phyloP scores from a whole-genome alignment of 2,797 vertebrate species.

The Pseudochaenichthys georgianus region DNA sequence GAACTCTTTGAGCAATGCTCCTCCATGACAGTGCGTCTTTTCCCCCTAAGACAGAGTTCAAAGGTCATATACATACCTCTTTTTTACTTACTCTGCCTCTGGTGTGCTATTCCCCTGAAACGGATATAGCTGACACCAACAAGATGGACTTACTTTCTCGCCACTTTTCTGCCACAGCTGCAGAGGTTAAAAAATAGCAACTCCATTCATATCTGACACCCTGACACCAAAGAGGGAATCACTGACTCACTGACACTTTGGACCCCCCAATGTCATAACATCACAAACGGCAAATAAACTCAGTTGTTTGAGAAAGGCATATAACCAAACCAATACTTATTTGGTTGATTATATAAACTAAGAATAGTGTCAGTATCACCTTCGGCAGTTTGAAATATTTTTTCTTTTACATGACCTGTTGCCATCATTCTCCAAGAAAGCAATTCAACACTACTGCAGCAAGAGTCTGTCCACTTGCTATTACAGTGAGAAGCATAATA shows the following conservation, averaged over 20 bases:
- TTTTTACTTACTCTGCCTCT: slow-evolving; percentile 46
- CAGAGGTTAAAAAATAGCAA: slow-evolving; percentile 57
- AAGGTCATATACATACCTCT: slow-evolving; percentile 56
- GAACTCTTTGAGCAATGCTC: slow-evolving; percentile 30
- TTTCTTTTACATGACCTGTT: slow-evolving; percentile 12
- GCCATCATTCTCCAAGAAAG: slow-evolving; percentile 13
- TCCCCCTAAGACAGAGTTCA: slow-evolving; percentile 49
- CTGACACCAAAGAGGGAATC: slow-evolving; percentile 41
- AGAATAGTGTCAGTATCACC: neutral
- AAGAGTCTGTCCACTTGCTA: slow-evolving; percentile 22
- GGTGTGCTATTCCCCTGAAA: slow-evolving; percentile 69
- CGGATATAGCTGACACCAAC: slow-evolving; percentile 67
- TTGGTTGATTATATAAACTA: slow-evolving; percentile 2
- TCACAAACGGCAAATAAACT: slow-evolving; percentile 3
- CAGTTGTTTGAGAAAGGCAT: neutral
- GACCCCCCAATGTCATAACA: slow-evolving; percentile 5
- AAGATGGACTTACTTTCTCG: slow-evolving; percentile 59
- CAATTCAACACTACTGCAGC: slow-evolving; percentile 22
- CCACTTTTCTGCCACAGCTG: slow-evolving; percentile 60
- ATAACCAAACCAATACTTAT: neutral
- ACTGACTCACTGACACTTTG: slow-evolving; percentile 23
- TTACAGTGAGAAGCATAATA: slow-evolving; percentile 51
- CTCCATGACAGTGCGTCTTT: slow-evolving; percentile 23
- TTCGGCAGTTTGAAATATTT: neutral
- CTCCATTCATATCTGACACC: slow-evolving; percentile 38